Base-by-base conservation (phyloP, 2,888 invertebrate genomes). In the Cordylochernes scorpioides region DNA sequence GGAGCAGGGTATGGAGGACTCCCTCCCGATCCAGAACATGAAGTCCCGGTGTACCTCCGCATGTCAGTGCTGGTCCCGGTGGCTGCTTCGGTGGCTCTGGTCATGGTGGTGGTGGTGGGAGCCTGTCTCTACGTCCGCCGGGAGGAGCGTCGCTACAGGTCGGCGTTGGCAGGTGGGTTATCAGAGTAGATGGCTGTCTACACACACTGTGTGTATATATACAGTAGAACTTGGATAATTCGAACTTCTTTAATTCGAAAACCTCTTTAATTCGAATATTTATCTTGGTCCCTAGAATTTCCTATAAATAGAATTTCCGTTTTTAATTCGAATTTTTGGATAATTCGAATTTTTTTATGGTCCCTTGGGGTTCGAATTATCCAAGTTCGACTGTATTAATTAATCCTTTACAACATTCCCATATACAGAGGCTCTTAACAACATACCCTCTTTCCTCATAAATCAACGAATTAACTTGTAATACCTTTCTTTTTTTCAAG, bases 91-190 rank as follows among this genome's bases (percentile, higher is more conserved):
- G 33, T 33, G 5, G 38, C 35, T 13, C 28, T 38, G 21, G 34
- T 38, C 18, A 28, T 38, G 16, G 21, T 38, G 25, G 38, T 38
- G 27, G 30, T 35, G 16, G 28, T 35, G 8, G 38, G 35, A 25
- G 35, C 38, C 25, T 38, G 38, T 27, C 24, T 38, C 28, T 38
- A 38, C 35, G 38, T 38, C 26, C 33, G 30, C 29, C 31, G 33
- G 27, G 38, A 35, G 29, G 34, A 38, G 24, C 33, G 32, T 24
- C 33, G 35, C 19, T 33, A 32, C 37, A 34, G 33, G 31, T 34
- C 37, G 33, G 37, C 32, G 27, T 31, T 35, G 30, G 35, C 37
- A 34, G 32, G 37, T 37, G 14, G 22, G 28, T 25, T n/a, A 25
- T 13, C n/a, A 25, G n/a, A 25, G 15, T 7, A 4, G 2, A 12